Percentiles rank a stretch among this genome's conserved stretches.
phyloP scores from a whole-genome alignment of 2,888 invertebrate genomes.

The Brenthis ino region DNA sequence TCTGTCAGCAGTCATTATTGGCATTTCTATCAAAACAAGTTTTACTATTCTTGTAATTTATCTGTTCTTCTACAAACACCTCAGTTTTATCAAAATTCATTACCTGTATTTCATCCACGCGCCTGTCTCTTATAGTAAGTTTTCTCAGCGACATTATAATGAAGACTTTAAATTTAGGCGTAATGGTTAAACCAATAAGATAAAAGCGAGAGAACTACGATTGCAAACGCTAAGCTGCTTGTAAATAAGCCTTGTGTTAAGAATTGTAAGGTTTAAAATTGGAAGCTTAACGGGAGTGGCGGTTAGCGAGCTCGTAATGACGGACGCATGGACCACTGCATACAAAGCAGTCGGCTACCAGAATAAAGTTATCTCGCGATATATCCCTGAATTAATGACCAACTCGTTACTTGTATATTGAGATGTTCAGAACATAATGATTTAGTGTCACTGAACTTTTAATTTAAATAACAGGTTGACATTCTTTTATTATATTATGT shows the following conservation, averaged over 20 bases:
- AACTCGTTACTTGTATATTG: slow-evolving; percentile 82
- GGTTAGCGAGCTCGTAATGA: slow-evolving; percentile 70
- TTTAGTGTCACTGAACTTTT: slow-evolving; percentile 64
- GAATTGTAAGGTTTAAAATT: slow-evolving; percentile 50
- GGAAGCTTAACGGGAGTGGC: slow-evolving; percentile 35
- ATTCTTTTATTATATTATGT: slow-evolving; percentile 1
- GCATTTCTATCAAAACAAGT: slow-evolving; percentile 53
- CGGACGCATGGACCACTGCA: slow-evolving; percentile 78
- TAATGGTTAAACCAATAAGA: slow-evolving; percentile 82
- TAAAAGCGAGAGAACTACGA: slow-evolving; percentile 76
- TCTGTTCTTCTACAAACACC: slow-evolving; percentile 53
- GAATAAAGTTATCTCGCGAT: slow-evolving; percentile 82
- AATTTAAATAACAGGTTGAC: slow-evolving; percentile 26
- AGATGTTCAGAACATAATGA: slow-evolving; percentile 75
- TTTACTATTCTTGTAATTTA: slow-evolving; percentile 53
- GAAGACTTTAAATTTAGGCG: slow-evolving; percentile 82
- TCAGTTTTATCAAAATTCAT: slow-evolving; percentile 74
- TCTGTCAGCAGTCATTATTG: slow-evolving; percentile 55
- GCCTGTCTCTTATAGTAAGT: slow-evolving; percentile 70
- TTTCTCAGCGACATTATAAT: slow-evolving; percentile 80
- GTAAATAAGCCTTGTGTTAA: slow-evolving; percentile 41
- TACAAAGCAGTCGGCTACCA: slow-evolving; percentile 82
- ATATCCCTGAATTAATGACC: slow-evolving; percentile 81
- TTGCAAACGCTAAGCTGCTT: slow-evolving; percentile 49
- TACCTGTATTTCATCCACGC: slow-evolving; percentile 75